These are phyloP conservation scores for Sipunculus nudus DNA, from an alignment of 2,888 invertebrate species.

Conservation along the genomic window DNA sequence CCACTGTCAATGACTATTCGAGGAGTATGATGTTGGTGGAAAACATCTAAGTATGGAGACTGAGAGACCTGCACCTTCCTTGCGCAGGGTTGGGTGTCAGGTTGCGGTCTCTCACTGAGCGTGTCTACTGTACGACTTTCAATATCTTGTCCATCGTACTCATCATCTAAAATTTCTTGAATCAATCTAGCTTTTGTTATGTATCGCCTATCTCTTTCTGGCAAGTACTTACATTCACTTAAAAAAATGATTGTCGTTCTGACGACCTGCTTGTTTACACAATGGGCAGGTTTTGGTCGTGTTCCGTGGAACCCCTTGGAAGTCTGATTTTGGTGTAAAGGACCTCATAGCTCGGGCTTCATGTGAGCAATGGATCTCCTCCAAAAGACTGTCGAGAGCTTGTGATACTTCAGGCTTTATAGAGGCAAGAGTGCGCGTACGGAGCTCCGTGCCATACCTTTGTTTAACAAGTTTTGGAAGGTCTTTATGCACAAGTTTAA, in stretches of 20 bases:
- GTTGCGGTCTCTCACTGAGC: no score
- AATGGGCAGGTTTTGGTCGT: slow-evolving; percentile 7
- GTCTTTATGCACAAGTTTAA: slow-evolving; percentile 30
- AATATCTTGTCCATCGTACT: no score
- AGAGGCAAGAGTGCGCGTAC: slow-evolving; percentile 36
- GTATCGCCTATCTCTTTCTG: slow-evolving; percentile 3
- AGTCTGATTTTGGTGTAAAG: no score
- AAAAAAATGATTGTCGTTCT: slow-evolving; percentile 8
- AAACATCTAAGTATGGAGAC: neutral
- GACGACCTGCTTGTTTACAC: slow-evolving; percentile 17
- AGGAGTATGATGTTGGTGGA: slow-evolving; percentile 1
- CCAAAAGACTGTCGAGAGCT: slow-evolving; percentile 26
- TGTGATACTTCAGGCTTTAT: slow-evolving; percentile 39
- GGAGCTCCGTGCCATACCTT: slow-evolving; percentile 35
- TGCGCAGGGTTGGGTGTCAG: no score
- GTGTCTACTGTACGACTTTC: no score
- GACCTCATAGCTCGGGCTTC: neutral
- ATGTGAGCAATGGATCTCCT: slow-evolving; percentile 3
- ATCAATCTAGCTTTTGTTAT: slow-evolving; percentile 8
- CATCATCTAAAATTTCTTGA: neutral
- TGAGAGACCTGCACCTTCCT: neutral
- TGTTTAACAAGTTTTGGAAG: slow-evolving; percentile 36
- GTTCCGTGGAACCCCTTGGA: no score
- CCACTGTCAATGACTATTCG: slow-evolving; percentile 14
- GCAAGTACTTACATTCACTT: slow-evolving; percentile 14